phyloP scores from a whole-genome alignment of 2,888 invertebrate genomes.

The Chirona hameri region DNA sequence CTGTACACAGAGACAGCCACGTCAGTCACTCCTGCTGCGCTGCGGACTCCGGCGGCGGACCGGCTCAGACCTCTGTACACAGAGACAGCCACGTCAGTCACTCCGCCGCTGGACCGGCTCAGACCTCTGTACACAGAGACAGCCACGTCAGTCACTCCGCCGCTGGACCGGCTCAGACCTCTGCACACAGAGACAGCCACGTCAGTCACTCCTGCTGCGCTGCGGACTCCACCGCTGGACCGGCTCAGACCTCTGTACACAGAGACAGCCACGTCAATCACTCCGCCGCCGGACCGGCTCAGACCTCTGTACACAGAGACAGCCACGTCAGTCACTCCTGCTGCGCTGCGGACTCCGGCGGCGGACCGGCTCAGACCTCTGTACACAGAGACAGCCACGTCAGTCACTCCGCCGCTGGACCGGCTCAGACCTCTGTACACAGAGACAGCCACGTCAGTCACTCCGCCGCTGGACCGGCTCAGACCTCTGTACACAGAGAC shows the following conservation, averaged over 20 bases:
- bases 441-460: too few species aligned
- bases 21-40: not conserved
- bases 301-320: not conserved
- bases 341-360: constrained; percentile 2
- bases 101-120: not conserved
- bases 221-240: not conserved
- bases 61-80: not conserved
- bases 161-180: not conserved
- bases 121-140: not conserved
- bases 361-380: not conserved
- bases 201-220: not conserved
- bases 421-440: not conserved
- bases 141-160: too few species aligned
- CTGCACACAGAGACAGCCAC: not conserved
- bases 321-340: not conserved
- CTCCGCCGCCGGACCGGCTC: not conserved
- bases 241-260: not conserved
- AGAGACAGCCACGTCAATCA: too few species aligned
- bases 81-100: too few species aligned
- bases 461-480: not conserved
- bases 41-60: not conserved
- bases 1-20: not conserved
- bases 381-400: not conserved
- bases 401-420: not conserved
- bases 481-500: not conserved